Percentiles rank a stretch among this genome's conserved stretches.
phyloP scores from a whole-genome alignment of 2,888 invertebrate genomes.

The Plebejus anna region DNA sequence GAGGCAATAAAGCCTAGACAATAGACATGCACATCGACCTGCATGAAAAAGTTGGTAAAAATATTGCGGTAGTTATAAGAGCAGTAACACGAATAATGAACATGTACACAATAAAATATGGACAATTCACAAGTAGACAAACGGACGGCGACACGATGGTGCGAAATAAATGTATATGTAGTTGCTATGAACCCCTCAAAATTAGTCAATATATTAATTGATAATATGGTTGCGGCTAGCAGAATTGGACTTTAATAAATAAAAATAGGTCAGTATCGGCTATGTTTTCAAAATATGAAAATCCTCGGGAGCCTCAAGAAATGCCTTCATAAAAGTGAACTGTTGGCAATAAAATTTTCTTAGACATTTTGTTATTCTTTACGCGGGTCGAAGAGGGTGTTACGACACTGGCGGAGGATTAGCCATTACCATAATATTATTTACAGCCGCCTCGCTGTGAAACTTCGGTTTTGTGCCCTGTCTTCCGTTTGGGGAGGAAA shows the following conservation, averaged over 20 bases:
- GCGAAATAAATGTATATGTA: neutral
- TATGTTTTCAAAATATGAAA: neutral
- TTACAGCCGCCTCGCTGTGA: neutral
- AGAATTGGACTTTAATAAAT: neutral
- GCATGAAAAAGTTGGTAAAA: neutral
- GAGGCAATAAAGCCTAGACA: conserved; percentile 8
- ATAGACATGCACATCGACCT: too few species aligned
- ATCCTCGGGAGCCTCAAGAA: neutral
- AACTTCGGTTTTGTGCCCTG: neutral
- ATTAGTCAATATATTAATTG: neutral
- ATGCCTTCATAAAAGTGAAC: conserved; percentile 14
- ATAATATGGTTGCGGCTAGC: neutral
- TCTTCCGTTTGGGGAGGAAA: neutral
- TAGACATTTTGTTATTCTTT: conserved; percentile 22
- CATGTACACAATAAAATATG: neutral
- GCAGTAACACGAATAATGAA: neutral
- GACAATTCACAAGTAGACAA: neutral
- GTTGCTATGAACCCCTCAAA: neutral
- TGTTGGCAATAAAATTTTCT: conserved; percentile 9
- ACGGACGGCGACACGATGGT: neutral
- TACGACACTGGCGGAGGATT: conserved; percentile 1
- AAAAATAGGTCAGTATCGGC: neutral
- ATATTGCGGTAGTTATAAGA: neutral
- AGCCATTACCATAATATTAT: conserved; percentile 13
- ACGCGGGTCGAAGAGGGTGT: neutral